Percentiles rank a stretch among this genome's conserved stretches.
Conservation (phyloP, 2,113 vertebrate genomes). For the Tetrax tetrax region DNA sequence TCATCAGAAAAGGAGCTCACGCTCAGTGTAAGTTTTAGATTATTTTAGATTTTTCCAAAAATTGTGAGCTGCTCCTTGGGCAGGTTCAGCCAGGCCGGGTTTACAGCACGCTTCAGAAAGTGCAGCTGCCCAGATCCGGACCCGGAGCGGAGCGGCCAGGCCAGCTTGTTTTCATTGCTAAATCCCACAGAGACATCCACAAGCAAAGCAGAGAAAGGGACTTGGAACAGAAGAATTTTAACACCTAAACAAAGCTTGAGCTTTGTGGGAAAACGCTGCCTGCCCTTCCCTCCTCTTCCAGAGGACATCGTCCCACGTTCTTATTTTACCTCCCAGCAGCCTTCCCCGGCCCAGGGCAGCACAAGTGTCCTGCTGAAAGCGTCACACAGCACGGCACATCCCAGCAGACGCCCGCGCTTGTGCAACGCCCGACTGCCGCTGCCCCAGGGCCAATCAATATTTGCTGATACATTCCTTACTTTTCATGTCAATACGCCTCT, state of each 20-base stretch:
- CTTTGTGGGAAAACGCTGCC: background rate
- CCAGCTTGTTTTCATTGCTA: background rate
- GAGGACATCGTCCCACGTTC: background rate
- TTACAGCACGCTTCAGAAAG: background rate
- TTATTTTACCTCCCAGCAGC: background rate
- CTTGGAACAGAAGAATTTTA: background rate
- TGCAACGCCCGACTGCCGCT: background rate
- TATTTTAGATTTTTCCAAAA: background rate
- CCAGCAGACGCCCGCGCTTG: background rate
- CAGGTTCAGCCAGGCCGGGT: background rate
- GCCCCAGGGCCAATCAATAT: background rate
- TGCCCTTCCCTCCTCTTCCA: constrained; percentile 23
- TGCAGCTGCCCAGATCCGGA: background rate
- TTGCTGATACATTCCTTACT: constrained; percentile 35
- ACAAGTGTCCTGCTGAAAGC: background rate
- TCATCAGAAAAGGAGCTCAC: background rate
- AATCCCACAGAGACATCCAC: background rate
- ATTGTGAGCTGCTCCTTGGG: background rate
- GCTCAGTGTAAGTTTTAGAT: background rate
- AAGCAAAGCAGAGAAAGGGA: background rate
- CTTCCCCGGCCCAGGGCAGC: background rate
- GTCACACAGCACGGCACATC: background rate
- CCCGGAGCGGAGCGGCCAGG: rapidly evolving
- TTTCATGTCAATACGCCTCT: constrained; percentile 1
- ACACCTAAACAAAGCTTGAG: constrained; percentile 7